These are phyloP conservation scores for Gisinianus flammeolus DNA, from an alignment of 2,888 invertebrate species.

Conservation along the genomic window DNA sequence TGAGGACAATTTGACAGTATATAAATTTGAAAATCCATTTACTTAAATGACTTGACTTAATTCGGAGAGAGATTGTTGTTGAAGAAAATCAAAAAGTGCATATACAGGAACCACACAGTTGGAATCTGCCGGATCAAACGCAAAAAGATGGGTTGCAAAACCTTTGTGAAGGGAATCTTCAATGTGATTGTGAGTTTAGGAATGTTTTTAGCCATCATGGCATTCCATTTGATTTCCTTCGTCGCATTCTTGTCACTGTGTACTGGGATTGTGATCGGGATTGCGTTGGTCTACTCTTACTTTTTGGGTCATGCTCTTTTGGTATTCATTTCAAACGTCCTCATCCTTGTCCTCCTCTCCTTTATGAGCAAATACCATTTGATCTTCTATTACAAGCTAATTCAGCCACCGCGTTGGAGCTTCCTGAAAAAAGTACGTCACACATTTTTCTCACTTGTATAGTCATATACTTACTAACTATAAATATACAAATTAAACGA, in stretches of 20 bases:
- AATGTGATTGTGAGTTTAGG: conserved; percentile 26
- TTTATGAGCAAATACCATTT: conserved; percentile 38
- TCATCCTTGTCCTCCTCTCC: conserved; percentile 25
- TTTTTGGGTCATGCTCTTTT: not conserved
- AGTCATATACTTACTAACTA: no score
- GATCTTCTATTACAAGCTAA: conserved; percentile 33
- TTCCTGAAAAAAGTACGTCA: conserved; percentile 15
- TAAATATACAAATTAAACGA: no score
- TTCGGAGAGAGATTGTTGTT: no score
- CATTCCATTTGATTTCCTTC: conserved; percentile 32
- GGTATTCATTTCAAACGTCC: not conserved
- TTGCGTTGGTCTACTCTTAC: conserved; percentile 18
- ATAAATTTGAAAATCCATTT: no score
- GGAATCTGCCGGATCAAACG: no score
- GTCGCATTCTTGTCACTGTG: conserved; percentile 6
- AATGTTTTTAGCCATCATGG: conserved; percentile 23
- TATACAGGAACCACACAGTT: no score
- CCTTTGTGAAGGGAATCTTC: not conserved
- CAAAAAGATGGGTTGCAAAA: not conserved
- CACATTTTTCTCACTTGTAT: not conserved
- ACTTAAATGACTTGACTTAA: no score
- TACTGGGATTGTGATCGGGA: conserved; percentile 18
- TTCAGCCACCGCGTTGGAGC: conserved; percentile 23
- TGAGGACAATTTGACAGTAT: no score
- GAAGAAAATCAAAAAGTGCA: no score